Base-by-base conservation (phyloP, 2,113 vertebrate species). In the Aix galericulata region DNA sequence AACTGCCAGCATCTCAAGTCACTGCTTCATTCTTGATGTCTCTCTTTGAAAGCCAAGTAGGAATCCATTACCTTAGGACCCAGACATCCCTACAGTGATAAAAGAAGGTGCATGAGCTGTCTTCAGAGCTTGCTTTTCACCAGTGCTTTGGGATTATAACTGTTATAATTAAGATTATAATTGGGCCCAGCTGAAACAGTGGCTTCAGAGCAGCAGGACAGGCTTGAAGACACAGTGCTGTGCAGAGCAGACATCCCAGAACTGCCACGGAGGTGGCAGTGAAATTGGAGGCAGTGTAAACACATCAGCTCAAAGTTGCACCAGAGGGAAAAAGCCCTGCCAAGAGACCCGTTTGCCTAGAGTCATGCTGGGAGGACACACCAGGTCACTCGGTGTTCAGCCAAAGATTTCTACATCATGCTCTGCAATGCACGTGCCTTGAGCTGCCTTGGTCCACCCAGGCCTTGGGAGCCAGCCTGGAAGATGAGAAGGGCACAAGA, bases 381-480 rank as follows among this genome's bases (percentile, higher is more conserved):
- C 10, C 60, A 22, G 82, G 58, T 91, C 84, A 86, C 62, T 69
- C 2, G 0, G 27, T 83, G 68, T 80, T 89, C 94, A 88, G 74
- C 75, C 82, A 86, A 88, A 40, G 46, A 88, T 86, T 93, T 86
- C 63, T 91, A 86, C 85, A 67, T 90, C 72, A 40, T 22, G 6
- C 40, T 69, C 62, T 80, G 11, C 44, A 18, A 52, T 27, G n/a
- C n/a, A 36, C 68, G 17, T 44, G 36, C 53, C 52, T 74, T 56
- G 16, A 42, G 40, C 53, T 56, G 20, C 52, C 53, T 40, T 42
- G 55, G 42, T 58, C 72, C 40, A 75, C 38, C 53, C 32, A 14
- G 21, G 12, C 55, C 53, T 32, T 26, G 16, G 38, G 53, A 17
- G 34, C 72, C 40, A n/a, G 38, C 38, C 38, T 75, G 53, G 36